These are phyloP conservation scores for Phrynocephalus forsythii DNA, from an alignment of 2,797 vertebrate species.

Conservation along the genomic window DNA sequence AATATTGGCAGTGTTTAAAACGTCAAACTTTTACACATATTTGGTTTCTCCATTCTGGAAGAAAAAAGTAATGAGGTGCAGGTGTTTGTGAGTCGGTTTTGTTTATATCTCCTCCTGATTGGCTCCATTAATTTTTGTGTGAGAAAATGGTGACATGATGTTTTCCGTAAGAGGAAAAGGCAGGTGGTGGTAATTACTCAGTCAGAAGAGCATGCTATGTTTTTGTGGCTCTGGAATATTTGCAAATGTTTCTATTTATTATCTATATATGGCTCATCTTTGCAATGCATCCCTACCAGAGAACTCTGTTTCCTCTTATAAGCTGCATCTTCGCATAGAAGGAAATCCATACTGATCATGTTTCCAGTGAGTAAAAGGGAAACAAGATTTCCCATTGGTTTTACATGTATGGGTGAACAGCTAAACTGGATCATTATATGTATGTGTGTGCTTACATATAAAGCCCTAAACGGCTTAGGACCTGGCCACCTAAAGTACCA, in stretches of 20 bases:
- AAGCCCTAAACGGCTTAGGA: too few species aligned
- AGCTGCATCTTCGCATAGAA: neutral
- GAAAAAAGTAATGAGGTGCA: slow-evolving; percentile 66
- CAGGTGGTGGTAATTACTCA: slow-evolving; percentile 31
- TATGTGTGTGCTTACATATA: too few species aligned
- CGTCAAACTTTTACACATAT: slow-evolving; percentile 35
- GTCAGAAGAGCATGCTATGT: neutral
- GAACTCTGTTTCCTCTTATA: neutral
- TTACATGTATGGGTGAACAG: neutral
- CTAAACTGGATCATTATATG: neutral
- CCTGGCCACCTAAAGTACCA: too few species aligned
- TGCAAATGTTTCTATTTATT: slow-evolving; percentile 23
- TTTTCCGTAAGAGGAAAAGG: slow-evolving; percentile 28
- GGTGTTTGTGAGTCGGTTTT: slow-evolving; percentile 63
- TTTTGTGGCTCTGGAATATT: slow-evolving; percentile 45
- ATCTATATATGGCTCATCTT: slow-evolving; percentile 9
- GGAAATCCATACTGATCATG: neutral
- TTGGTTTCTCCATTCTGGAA: slow-evolving; percentile 55
- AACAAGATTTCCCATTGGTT: neutral
- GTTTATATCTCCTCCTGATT: slow-evolving; percentile 59
- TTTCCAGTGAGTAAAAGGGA: neutral
- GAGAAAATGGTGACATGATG: slow-evolving; percentile 52
- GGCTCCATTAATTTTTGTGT: slow-evolving; percentile 48
- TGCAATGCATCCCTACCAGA: slow-evolving; percentile 13
- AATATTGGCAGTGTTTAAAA: slow-evolving; percentile 68